Evolutionary conservation across 2,113 vertebrate genomes (phyloP).

Genomic region (Panthera tigris): DNA sequence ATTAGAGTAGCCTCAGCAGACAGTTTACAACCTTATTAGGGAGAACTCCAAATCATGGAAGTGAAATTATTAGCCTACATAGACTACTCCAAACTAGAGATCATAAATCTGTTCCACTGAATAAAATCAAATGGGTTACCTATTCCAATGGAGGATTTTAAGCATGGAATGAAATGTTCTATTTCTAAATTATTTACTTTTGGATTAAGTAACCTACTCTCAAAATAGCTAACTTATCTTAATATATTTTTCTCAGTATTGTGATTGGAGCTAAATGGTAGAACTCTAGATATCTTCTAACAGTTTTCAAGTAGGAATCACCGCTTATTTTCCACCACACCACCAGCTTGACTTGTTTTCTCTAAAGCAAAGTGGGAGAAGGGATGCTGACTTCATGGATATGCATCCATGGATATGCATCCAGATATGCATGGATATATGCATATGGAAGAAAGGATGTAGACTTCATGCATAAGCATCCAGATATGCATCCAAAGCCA

Average conservation of each 20-base stretch:
- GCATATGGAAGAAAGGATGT: not conserved
- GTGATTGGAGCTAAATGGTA: not conserved
- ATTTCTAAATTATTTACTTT: not conserved
- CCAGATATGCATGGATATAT: too few relatives aligned
- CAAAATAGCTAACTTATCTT: slow-evolving; percentile 12
- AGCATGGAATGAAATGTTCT: not conserved
- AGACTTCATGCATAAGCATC: not conserved
- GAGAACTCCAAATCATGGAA: not conserved
- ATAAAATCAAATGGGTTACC: not conserved
- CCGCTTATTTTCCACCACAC: not conserved
- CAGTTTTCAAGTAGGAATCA: not conserved
- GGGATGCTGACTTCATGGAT: not conserved
- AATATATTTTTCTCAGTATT: not conserved
- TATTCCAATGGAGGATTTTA: not conserved
- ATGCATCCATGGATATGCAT: too few relatives aligned
- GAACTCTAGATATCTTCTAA: not conserved
- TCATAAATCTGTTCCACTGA: not conserved
- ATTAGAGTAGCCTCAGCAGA: not conserved
- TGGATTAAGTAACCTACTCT: not conserved
- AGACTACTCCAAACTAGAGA: not conserved
- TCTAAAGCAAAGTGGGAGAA: not conserved
- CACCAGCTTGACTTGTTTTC: not conserved
- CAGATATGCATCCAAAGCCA: not conserved
- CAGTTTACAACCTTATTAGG: not conserved
- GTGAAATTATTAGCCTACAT: not conserved